A percentile compares a stretch with the other conserved stretches of the same genome.
These are phyloP conservation scores for Orycteropus afer DNA, from an alignment of 2,113 vertebrate genomes.

Conservation along the genomic window DNA sequence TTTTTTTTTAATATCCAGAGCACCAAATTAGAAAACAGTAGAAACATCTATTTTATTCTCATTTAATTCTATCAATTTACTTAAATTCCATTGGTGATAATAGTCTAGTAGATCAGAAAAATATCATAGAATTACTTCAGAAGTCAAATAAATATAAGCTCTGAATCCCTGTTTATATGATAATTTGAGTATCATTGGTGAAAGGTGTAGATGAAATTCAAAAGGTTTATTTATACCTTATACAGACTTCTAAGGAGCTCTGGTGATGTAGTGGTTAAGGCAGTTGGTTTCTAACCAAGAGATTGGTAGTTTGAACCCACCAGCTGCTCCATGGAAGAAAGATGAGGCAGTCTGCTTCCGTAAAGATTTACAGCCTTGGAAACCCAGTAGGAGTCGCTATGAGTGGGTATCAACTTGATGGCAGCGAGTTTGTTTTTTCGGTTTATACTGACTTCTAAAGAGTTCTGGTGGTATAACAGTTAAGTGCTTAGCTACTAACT, in stretches of 20 bases:
- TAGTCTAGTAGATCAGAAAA: constrained; percentile 52
- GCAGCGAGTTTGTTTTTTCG: too few species aligned
- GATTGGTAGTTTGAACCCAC: too few species aligned
- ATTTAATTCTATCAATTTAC: constrained; percentile 62
- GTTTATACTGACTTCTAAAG: background rate
- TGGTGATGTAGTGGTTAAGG: background rate
- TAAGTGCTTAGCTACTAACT: background rate
- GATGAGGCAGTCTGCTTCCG: too few species aligned
- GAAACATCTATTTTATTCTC: constrained; percentile 46
- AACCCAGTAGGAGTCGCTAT: too few species aligned
- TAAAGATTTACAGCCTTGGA: too few species aligned
- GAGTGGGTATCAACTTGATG: too few species aligned
- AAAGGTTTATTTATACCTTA: constrained; percentile 58
- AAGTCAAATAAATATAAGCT: constrained; percentile 36
- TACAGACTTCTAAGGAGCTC: background rate
- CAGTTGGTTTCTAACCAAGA: too few species aligned
- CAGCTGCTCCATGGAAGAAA: too few species aligned
- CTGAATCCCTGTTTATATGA: constrained; percentile 54
- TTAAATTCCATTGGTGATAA: constrained; percentile 61
- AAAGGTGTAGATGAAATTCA: constrained; percentile 7
- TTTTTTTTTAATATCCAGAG: constrained; percentile 33
- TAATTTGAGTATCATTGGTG: constrained; percentile 33
- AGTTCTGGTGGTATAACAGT: background rate
- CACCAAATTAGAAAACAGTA: constrained; percentile 39
- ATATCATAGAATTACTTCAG: constrained; percentile 45